Base-by-base conservation (phyloP, 2,113 vertebrate genomes). In the Lates calcarifer region DNA sequence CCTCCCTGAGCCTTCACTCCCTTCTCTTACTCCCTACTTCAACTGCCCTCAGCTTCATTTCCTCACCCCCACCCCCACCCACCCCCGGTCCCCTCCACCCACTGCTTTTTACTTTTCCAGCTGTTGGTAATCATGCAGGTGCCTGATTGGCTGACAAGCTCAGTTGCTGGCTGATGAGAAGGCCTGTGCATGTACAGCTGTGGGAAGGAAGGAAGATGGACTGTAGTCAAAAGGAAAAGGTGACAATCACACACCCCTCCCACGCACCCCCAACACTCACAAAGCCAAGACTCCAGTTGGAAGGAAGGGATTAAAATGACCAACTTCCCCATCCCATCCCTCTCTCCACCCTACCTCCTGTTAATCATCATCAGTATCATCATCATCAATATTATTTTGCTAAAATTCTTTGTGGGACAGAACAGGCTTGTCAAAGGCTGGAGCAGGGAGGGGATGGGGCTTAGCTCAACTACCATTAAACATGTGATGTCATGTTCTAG, bases 91-190 rank as follows among this genome's bases (percentile, higher is more conserved):
- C 55, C 51, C 39, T 58, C 69, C 74, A 35, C 65, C 75, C 78
- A 55, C 35, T 6, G 24, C 29, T 2, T 73, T 89, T 74, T 77
- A 87, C 80, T 89, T 89, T 74, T 81, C 89, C 92, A 93, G 91
- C 91, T 92, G 91, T 85, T 85, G 81, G 76, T 87, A 90, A 93
- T 94, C 87, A 87, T 29, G 82, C 91, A 94, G 92, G 91, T 94
- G 92, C 74, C 91, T 92, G 88, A 85, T 89, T 91, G 91, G 90
- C 75, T 88, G 79, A 81, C 82, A 72, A 81, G 61, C 35, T 73
- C 85, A 90, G 88, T 87, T 91, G 87, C 76, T 83, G 74, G 60
- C 74, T 78, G 86, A 88, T 82, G 89, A 77, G 89, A 90, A 91
- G 85, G 62, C 64, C 55, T 39, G 6, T 58, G 64, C n/a, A 20